These are phyloP conservation scores for Megaceryle maxima DNA, from an alignment of 2,113 vertebrate species.

Conservation along the genomic window DNA sequence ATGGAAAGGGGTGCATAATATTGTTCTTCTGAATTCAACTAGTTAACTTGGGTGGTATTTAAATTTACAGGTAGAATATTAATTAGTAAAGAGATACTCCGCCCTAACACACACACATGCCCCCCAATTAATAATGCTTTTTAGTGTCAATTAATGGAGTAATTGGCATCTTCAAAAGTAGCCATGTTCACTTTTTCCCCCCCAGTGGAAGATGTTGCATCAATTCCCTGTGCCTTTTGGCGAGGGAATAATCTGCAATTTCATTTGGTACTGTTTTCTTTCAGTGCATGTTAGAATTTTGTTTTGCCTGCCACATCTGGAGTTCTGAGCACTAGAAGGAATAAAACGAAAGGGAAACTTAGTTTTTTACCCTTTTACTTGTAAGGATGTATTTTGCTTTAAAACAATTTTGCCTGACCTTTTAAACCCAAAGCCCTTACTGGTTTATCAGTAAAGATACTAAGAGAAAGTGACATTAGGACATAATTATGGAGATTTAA, in stretches of 20 bases:
- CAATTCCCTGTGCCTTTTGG: background rate
- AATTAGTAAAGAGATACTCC: background rate
- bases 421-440: slow-evolving; percentile 24
- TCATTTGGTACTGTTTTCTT: background rate
- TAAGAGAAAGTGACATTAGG: slow-evolving; percentile 63
- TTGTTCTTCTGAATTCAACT: background rate
- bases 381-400: slow-evolving; percentile 1
- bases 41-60: background rate
- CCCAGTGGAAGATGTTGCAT: background rate
- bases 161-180: background rate
- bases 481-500: slow-evolving; percentile 74
- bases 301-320: background rate
- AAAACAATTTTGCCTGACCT: slow-evolving; percentile 7
- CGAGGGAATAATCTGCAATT: background rate
- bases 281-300: background rate
- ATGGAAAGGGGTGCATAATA: background rate
- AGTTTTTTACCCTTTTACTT: slow-evolving; percentile 17
- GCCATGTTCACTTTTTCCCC: background rate
- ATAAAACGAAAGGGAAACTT: background rate
- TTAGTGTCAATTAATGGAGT: background rate
- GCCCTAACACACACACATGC: no score
- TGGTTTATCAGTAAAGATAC: slow-evolving; percentile 40
- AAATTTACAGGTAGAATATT: background rate
- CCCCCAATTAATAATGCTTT: background rate
- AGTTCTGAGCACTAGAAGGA: background rate